Evolutionary conservation across 2,113 vertebrate species (phyloP).

Genomic region (Zosterops lateralis): DNA sequence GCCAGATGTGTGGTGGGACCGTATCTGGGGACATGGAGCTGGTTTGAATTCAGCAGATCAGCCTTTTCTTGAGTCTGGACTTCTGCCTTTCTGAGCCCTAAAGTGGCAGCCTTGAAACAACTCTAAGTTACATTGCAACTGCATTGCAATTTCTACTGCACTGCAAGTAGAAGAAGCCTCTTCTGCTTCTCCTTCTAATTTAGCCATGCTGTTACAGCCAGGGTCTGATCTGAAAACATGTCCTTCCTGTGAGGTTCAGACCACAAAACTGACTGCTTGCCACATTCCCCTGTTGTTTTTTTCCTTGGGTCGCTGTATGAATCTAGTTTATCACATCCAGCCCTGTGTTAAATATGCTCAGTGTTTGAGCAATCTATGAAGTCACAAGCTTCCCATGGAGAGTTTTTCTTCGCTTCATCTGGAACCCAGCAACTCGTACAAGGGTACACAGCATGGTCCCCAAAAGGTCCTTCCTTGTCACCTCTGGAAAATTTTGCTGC

Average conservation of each 20-base stretch:
- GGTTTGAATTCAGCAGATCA: neutral
- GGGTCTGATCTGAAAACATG: constrained; percentile 48
- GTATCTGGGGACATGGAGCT: neutral
- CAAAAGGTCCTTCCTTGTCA: constrained; percentile 36
- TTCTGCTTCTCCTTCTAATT: neutral
- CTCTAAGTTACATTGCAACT: neutral
- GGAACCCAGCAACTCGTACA: constrained; percentile 13
- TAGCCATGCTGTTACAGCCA: neutral
- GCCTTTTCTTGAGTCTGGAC: neutral
- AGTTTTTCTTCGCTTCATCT: constrained; percentile 52
- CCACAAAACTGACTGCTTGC: constrained; percentile 61
- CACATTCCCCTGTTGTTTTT: constrained; percentile 55
- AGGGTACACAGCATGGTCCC: neutral
- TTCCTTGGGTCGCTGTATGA: neutral
- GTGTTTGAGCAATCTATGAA: constrained; percentile 46
- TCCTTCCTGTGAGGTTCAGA: constrained; percentile 59
- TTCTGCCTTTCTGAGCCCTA: neutral
- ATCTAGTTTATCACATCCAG: constrained; percentile 54
- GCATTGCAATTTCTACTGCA: neutral
- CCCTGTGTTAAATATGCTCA: constrained; percentile 5
- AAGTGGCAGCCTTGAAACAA: neutral
- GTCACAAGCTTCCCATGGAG: constrained; percentile 62
- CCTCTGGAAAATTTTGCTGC: constrained; percentile 9
- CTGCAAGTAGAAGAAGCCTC: neutral
- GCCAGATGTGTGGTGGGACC: neutral